These are phyloP conservation scores for Colletes collaris DNA, from an alignment of 2,888 invertebrate genomes.

Conservation along the genomic window DNA sequence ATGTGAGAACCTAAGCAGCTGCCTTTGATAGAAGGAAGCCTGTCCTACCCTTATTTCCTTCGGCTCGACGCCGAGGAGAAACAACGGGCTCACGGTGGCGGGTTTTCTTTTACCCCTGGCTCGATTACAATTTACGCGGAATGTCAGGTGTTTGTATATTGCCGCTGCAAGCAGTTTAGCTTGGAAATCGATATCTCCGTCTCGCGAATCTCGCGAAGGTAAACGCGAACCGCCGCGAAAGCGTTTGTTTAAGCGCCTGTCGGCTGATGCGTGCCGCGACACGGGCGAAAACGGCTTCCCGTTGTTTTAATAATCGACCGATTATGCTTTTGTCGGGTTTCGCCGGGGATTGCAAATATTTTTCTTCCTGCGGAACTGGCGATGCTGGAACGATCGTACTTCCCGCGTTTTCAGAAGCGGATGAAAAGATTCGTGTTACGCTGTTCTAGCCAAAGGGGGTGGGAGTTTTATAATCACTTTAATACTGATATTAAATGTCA, in stretches of 20 bases:
- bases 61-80: constrained; percentile 52
- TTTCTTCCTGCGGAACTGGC: neutral
- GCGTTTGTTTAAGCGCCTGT: constrained; percentile 26
- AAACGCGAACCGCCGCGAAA: neutral
- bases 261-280: constrained; percentile 15
- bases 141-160: constrained; percentile 63
- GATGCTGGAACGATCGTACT: no score
- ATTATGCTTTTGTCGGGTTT: neutral
- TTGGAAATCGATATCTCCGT: constrained; percentile 57
- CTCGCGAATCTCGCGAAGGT: constrained; percentile 29
- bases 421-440: no score
- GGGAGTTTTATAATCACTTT: no score
- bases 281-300: neutral
- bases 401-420: no score
- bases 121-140: constrained; percentile 63
- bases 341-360: neutral
- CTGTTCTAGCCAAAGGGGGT: no score
- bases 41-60: constrained; percentile 70
- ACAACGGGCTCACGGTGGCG: constrained; percentile 54
- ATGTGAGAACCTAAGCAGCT: constrained; percentile 78
- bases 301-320: constrained; percentile 37
- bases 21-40: constrained; percentile 69
- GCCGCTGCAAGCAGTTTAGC: constrained; percentile 61
- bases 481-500: no score
- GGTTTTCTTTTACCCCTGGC: constrained; percentile 58